phyloP scores from a whole-genome alignment of 2,888 invertebrate genomes.

The Heliconius charithonia region DNA sequence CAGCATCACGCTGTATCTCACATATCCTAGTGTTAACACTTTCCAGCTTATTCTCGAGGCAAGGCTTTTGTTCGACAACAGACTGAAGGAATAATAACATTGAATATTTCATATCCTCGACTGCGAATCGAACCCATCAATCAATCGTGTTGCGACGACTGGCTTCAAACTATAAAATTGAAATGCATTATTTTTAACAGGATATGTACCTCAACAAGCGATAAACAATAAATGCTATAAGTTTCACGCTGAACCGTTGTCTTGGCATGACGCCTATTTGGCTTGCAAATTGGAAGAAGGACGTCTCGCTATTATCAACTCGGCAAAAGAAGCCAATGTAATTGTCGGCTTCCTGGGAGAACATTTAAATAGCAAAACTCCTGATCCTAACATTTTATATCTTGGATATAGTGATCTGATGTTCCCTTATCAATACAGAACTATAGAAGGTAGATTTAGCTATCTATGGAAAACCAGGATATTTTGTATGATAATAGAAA shows the following conservation, averaged over 20 bases:
- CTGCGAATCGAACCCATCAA: no score
- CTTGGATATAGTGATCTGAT: constrained; percentile 65
- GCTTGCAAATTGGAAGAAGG: constrained; percentile 60
- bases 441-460: constrained; percentile 55
- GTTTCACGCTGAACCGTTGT: constrained; percentile 59
- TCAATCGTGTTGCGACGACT: no score
- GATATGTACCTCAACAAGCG: constrained; percentile 52
- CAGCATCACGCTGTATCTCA: background rate
- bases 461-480: background rate
- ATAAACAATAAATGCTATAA: constrained; percentile 62
- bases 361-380: constrained; percentile 56
- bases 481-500: background rate
- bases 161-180: background rate
- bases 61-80: no score
- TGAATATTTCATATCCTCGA: no score
- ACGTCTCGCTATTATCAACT: constrained; percentile 59
- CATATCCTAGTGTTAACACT: no score
- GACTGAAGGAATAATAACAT: no score
- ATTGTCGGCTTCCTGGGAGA: constrained; percentile 59
- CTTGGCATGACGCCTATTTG: constrained; percentile 63
- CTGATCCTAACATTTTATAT: constrained; percentile 59
- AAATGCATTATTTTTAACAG: constrained; percentile 46
- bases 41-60: no score
- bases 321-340: constrained; percentile 59
- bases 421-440: constrained; percentile 64